A percentile compares a stretch with the other conserved stretches of the same genome.
Evolutionary conservation across 2,888 invertebrate species (phyloP).

Genomic region (Scrobipalpa atriplicella): DNA sequence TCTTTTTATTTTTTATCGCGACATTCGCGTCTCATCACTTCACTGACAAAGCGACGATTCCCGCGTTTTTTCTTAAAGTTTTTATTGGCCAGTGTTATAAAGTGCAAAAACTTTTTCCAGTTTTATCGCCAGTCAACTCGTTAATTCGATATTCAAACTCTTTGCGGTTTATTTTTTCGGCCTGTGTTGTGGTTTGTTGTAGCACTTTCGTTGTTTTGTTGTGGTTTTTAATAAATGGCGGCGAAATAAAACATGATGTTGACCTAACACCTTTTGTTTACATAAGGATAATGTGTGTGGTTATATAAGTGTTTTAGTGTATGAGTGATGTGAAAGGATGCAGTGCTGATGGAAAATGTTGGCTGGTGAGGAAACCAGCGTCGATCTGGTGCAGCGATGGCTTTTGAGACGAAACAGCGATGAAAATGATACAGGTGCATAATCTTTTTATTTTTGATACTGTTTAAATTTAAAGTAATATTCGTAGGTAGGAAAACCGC

Average conservation of each 20-base stretch:
- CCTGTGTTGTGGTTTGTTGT: conserved; percentile 42
- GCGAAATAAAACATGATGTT: background rate
- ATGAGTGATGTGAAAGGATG: conserved; percentile 46
- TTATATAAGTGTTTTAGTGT: background rate
- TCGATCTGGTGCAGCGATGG: conserved; percentile 76
- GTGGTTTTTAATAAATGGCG: conserved; percentile 11
- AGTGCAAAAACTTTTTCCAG: conserved; percentile 18
- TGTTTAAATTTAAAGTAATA: too few species aligned
- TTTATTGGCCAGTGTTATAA: conserved; percentile 12
- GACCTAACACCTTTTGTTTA: background rate
- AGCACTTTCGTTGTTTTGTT: conserved; percentile 32
- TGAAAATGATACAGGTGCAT: conserved; percentile 65
- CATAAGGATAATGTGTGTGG: background rate
- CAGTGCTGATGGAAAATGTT: conserved; percentile 69
- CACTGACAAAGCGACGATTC: conserved; percentile 48
- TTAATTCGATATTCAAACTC: conserved; percentile 77
- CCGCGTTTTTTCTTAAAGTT: conserved; percentile 32
- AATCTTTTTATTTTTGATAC: too few species aligned
- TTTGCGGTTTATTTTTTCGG: conserved; percentile 42
- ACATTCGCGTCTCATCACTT: conserved; percentile 18
- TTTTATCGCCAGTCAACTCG: conserved; percentile 41
- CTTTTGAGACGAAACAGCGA: conserved; percentile 67
- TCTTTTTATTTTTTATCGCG: conserved; percentile 51
- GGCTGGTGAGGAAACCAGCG: conserved; percentile 76
- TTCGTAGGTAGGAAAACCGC: too few species aligned